phyloP scores from a whole-genome alignment of 35 echinoderm and acorn worm species.

The Nesometra sesokonis region DNA sequence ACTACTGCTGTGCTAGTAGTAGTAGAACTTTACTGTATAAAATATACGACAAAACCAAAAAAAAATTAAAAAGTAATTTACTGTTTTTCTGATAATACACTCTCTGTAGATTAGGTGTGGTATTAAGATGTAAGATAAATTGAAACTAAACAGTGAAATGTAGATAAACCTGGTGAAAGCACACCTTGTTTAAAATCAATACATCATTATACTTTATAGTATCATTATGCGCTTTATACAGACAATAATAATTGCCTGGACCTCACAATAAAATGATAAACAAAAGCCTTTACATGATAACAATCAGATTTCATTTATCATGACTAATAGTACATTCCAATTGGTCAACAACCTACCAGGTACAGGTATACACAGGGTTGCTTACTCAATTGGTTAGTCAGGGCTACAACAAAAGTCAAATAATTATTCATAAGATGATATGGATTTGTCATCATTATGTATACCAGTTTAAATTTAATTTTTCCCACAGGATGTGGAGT shows the following conservation, averaged over 20 bases:
- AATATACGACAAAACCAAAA: too few relatives aligned
- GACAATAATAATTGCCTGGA: not conserved
- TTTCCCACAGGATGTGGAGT: not conserved
- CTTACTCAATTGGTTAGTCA: not conserved
- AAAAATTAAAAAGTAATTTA: too few relatives aligned
- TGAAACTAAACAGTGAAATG: too few relatives aligned
- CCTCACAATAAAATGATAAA: not conserved
- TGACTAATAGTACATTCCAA: not conserved
- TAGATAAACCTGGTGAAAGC: too few relatives aligned
- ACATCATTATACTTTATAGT: not conserved
- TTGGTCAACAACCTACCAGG: not conserved
- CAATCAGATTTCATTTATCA: not conserved
- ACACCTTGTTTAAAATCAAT: not conserved
- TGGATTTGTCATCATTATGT: not conserved
- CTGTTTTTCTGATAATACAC: too few relatives aligned
- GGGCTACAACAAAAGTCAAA: not conserved
- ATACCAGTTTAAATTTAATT: not conserved
- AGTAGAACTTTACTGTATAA: too few relatives aligned
- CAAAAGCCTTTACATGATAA: not conserved
- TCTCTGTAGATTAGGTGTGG: too few relatives aligned
- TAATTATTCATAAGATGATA: not conserved
- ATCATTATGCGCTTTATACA: too few relatives aligned
- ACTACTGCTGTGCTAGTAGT: too few relatives aligned
- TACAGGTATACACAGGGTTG: not conserved
- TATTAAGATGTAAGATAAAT: too few relatives aligned